A percentile compares a stretch with the other conserved stretches of the same genome.
phyloP scores from a whole-genome alignment of 2,113 vertebrate genomes.

The Pelecanoides urinatrix region DNA sequence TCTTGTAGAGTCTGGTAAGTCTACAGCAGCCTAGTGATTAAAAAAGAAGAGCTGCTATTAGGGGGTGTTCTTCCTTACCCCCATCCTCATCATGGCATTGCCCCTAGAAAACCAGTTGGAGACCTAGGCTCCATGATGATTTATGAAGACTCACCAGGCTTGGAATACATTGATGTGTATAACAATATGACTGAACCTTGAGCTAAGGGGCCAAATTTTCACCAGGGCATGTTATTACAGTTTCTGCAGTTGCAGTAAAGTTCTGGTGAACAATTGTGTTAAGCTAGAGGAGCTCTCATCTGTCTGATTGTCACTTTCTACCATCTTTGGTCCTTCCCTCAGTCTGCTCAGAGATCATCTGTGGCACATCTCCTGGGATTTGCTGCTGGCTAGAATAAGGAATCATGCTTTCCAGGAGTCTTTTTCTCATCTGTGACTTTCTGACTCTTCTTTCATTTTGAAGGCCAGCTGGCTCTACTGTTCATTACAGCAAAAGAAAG shows the following conservation, averaged over 20 bases:
- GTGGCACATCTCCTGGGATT: neutral
- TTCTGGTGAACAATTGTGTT: neutral
- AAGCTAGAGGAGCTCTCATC: neutral
- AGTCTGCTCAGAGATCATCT: neutral
- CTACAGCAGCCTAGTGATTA: neutral
- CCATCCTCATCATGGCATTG: neutral
- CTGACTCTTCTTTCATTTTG: neutral
- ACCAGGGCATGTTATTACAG: neutral
- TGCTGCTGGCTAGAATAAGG: neutral
- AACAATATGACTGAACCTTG: neutral
- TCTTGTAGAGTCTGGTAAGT: neutral
- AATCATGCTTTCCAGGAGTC: neutral
- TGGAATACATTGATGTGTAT: neutral
- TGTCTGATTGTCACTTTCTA: neutral
- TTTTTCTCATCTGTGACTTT: neutral
- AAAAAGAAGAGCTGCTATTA: neutral
- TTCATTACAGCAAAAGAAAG: neutral
- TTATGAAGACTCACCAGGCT: rapidly evolving
- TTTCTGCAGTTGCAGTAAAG: neutral
- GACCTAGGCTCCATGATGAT: rapidly evolving
- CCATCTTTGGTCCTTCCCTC: neutral
- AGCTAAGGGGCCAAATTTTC: neutral
- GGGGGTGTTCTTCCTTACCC: neutral
- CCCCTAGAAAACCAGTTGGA: neutral
- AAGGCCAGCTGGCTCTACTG: neutral